These are phyloP conservation scores for Urocyon cinereoargenteus DNA, from an alignment of 2,797 vertebrate species.

Conservation along the genomic window DNA sequence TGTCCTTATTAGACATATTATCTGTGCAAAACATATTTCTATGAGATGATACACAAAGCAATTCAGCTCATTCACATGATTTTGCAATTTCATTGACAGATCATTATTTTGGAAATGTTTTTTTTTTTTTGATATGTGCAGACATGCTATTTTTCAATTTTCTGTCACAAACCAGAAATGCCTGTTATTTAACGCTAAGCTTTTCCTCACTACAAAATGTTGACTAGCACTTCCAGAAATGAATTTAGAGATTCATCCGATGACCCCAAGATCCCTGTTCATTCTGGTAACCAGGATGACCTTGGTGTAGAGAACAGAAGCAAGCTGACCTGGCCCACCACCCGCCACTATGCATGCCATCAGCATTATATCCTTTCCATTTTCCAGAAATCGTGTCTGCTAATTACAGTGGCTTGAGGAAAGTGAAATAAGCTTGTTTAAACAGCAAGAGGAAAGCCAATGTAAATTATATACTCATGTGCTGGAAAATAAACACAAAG, in stretches of 20 bases:
- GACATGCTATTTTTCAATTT: constrained; percentile 65
- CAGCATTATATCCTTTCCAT: constrained; percentile 2
- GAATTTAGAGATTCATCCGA: not conserved
- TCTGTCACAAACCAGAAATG: constrained; percentile 63
- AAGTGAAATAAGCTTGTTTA: constrained; percentile 61
- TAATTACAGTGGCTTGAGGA: constrained; percentile 55
- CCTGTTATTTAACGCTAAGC: constrained; percentile 61
- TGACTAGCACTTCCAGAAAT: not conserved
- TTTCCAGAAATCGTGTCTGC: constrained; percentile 60
- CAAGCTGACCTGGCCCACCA: not conserved
- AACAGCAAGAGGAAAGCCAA: constrained; percentile 56
- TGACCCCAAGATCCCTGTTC: not conserved
- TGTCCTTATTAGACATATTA: constrained; percentile 79
- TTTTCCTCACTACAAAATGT: constrained; percentile 45
- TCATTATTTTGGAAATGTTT: constrained; percentile 40
- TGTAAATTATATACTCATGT: constrained; percentile 63
- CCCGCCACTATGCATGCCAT: not conserved
- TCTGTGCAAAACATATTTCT: constrained; percentile 79
- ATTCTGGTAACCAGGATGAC: not conserved
- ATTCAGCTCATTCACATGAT: constrained; percentile 66
- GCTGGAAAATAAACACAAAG: constrained; percentile 61
- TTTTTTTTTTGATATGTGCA: not conserved
- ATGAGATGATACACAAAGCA: constrained; percentile 71
- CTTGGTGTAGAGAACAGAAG: not conserved
- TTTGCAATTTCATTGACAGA: constrained; percentile 55